Evolutionary conservation across 2,888 invertebrate species (phyloP).

Genomic region (Caenorhabditis angaria): DNA sequence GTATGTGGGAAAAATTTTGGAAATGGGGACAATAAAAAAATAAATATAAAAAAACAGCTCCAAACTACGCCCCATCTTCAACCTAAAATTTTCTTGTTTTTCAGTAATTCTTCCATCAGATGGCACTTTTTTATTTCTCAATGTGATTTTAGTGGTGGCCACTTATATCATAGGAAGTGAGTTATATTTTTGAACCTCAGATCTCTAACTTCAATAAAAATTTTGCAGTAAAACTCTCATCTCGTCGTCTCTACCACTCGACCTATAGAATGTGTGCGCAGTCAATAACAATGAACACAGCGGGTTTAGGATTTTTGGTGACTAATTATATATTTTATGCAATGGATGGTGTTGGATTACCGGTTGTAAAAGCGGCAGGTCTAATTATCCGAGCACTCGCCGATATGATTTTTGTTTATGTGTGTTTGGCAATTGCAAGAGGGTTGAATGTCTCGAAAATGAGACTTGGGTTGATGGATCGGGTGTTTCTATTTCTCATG

Average conservation of each 20-base stretch:
- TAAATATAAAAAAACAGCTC: too few relatives aligned
- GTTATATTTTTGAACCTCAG: constrained; percentile 13
- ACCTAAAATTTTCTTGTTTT: constrained; percentile 32
- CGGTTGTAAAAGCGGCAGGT: constrained; percentile 74
- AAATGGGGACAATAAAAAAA: too few relatives aligned
- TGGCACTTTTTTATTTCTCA: constrained; percentile 81
- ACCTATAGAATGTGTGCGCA: constrained; percentile 44
- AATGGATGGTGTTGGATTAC: constrained; percentile 79
- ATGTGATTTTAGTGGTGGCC: constrained; percentile 80
- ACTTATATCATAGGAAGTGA: constrained; percentile 78
- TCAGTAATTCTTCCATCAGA: constrained; percentile 87
- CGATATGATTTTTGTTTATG: constrained; percentile 44
- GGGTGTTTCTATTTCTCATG: constrained; percentile 24
- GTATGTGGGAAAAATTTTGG: too few relatives aligned
- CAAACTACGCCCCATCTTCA: background rate
- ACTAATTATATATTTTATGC: constrained; percentile 83
- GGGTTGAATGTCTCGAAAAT: constrained; percentile 51
- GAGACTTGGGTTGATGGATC: constrained; percentile 32
- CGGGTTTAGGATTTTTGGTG: constrained; percentile 31
- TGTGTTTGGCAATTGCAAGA: constrained; percentile 40
- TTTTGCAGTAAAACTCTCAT: constrained; percentile 29
- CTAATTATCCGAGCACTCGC: constrained; percentile 56
- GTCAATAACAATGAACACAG: constrained; percentile 29
- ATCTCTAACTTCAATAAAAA: background rate
- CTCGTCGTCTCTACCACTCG: constrained; percentile 44